Base-by-base conservation (phyloP, 2,113 vertebrate species). In the Gymnogyps californianus region DNA sequence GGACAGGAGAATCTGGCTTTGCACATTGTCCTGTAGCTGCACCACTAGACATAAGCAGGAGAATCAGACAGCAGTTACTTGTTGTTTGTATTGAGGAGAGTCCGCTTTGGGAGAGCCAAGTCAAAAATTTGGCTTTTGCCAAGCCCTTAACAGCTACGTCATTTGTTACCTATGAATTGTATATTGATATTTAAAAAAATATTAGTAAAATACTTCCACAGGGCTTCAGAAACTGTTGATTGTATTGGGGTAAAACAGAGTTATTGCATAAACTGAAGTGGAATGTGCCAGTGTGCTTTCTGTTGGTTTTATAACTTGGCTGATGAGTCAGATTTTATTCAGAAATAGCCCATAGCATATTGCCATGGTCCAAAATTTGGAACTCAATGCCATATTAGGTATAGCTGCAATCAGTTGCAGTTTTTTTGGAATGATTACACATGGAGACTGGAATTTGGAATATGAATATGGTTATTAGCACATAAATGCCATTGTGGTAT, bases 331-430 rank as follows among this genome's bases (percentile, higher is more conserved):
- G 13, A 69, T 83, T 87, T 91, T 91, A 40, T 95, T 87, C 83
- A 95, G 89, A 96, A 97, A 94, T 97, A 96, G 54, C 40, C 83
- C 65, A 65, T 79, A 97, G 70, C 36, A 49, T 44, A 44, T 20
- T 82, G 20, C 52, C 6, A 1, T 49, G 77, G 14, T 91, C 89
- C 77, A 89, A 65, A 96, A 92, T 79, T 40, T 97, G 62, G 9
- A 93, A 52, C 25, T 79, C 49, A 85, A 76, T 94, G 80, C 96
- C 91, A 83, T 97, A 97, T 97, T 97, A 91, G 95, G 96, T 94
- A 96, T 96, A 89, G 81, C 81, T 91, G 77, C 65, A 87, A 72
- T 94, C 76, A n/a, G 22, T 28, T 92, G 28, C 49, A 91, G 16
- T 69, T 93, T 91, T 79, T 1, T 86, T 85, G 54, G 84, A 92